phyloP scores from a whole-genome alignment of 2,113 vertebrate genomes.

The Strigops habroptila region DNA sequence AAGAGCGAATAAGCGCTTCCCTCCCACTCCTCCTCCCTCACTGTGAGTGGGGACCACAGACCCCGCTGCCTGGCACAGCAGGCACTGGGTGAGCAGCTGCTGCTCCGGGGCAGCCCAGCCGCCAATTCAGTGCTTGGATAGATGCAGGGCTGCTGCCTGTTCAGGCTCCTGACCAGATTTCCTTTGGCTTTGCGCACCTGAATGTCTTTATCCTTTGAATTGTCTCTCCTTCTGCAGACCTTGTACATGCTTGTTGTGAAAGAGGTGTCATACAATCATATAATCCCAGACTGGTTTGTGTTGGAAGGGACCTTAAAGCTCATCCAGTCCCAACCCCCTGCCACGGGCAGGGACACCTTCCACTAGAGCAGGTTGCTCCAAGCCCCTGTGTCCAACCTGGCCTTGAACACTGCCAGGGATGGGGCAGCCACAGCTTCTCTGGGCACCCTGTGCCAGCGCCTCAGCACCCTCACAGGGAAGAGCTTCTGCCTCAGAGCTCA shows the following conservation, averaged over 20 bases:
- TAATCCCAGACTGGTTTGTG: rapidly evolving
- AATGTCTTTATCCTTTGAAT: not conserved
- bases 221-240: not conserved
- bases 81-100: not conserved
- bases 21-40: not conserved
- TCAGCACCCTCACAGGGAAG: not conserved
- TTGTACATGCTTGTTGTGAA: not conserved
- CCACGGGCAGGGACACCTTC: not conserved
- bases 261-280: not conserved
- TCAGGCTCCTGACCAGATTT: not conserved
- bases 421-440: not conserved
- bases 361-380: not conserved
- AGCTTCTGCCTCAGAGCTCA: not conserved
- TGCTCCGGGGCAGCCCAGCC: not conserved
- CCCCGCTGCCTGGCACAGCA: not conserved
- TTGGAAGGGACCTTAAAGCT: not conserved
- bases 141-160: not conserved
- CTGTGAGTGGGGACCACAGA: not conserved
- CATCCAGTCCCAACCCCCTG: rapidly evolving
- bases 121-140: not conserved
- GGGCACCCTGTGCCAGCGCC: not conserved
- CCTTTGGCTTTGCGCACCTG: not conserved
- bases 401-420: not conserved
- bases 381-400: not conserved
- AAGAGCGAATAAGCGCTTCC: not conserved